Evolutionary conservation across 1,140 invertebrate genomes (phyloP).

Genomic region (Lasioglossum baleicum): DNA sequence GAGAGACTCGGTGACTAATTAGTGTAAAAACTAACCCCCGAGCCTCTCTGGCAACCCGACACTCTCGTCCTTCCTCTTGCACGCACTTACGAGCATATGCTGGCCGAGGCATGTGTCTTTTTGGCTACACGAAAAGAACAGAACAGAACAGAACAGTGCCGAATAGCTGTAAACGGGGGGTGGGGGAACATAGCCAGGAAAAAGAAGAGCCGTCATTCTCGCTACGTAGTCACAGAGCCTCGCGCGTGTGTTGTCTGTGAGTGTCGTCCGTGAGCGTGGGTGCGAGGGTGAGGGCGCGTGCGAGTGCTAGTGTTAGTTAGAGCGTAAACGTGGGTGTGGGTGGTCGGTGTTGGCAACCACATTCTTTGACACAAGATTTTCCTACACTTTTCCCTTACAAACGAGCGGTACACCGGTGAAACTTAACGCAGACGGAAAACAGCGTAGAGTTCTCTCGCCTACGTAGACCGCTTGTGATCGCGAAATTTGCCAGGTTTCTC

Average conservation of each 20-base stretch:
- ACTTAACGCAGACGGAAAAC: neutral
- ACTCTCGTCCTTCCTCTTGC: conserved; percentile 59
- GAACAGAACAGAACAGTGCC: neutral
- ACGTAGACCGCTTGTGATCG: neutral
- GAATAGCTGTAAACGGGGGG: too few relatives aligned
- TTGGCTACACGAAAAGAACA: conserved; percentile 25
- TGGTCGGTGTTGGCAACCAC: conserved; percentile 31
- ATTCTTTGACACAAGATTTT: conserved; percentile 16
- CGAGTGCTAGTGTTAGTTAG: neutral
- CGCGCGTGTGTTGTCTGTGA: neutral
- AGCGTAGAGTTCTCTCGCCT: neutral
- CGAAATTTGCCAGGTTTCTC: neutral
- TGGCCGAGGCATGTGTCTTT: conserved; percentile 42
- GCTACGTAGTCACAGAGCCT: neutral
- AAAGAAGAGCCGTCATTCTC: neutral
- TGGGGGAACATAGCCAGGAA: too few relatives aligned
- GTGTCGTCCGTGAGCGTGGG: too few relatives aligned
- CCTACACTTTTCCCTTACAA: neutral
- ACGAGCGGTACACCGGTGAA: neutral
- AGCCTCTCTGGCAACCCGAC: conserved; percentile 65
- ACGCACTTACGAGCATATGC: conserved; percentile 54
- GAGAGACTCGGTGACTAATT: conserved; percentile 78
- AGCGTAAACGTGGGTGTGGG: conserved; percentile 22
- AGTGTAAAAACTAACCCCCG: conserved; percentile 75
- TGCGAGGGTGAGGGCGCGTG: too few relatives aligned